Evolutionary conservation across 2,113 vertebrate genomes (phyloP), one percentile per base, ranked within the genome.

Genomic region (Ranitomeya variabilis): DNA sequence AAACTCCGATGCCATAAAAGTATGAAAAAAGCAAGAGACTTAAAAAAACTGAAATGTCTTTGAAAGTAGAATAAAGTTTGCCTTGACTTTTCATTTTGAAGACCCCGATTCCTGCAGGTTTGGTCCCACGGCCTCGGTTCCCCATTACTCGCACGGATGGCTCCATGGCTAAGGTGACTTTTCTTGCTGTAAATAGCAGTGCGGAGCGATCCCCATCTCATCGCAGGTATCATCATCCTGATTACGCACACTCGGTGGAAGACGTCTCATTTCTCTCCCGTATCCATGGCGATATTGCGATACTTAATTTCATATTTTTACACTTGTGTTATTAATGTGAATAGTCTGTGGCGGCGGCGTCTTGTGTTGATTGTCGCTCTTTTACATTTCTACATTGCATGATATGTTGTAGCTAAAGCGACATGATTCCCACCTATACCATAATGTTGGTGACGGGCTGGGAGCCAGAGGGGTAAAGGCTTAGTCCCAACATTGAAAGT

Each of bases 121-220:
- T 83, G 66, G 52, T 52, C 37, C 60, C 67, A 51, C 45, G 52
- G 62, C 80, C 21, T 19, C 13, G 37, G 31, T 64, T 83, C 62
- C 62, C 81, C 45, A 83, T 83, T 83, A 83, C 81, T 67, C 66
- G 81, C 81, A 83, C 81, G 51, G 16, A 45, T 83, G 81, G 21
- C n/a, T 83, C 81, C 52, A 83, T 83, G 69, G 81, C 81, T 69
- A 83, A 83, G 81, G 81, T 83, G 81, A 83, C 81, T 69, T 83
- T 83, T 64, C 37, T 14, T 67, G 80, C 21, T 83, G 80, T 83
- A 83, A 83, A 83, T 69, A 54, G 60, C 52, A 52, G 45, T 12
- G 62, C 15, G 37, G 51, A 67, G 81, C 54, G 62, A 23, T 83
- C 81, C 81, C 69, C 69, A 69, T 83, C 81, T 83, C 81, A 83